A percentile compares a stretch with the other conserved stretches of the same genome.
These are phyloP conservation scores for Connochaetes taurinus DNA, from an alignment of 2,113 vertebrate genomes.

Conservation along the genomic window DNA sequence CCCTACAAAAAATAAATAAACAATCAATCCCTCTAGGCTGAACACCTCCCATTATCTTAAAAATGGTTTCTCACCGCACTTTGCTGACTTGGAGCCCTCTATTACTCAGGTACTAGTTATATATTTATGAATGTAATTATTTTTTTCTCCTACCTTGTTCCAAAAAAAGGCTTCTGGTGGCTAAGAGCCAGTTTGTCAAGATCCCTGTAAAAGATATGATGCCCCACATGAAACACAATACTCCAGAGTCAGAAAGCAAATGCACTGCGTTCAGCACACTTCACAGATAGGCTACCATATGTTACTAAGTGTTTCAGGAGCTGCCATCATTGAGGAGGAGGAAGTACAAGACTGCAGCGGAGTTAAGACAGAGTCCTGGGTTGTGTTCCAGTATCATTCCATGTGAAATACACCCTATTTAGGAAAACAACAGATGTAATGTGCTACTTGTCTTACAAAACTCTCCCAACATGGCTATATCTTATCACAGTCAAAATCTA, in stretches of 20 bases:
- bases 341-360: constrained; percentile 61
- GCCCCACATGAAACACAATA: constrained; percentile 23
- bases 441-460: constrained; percentile 23
- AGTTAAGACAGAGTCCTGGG: constrained; percentile 52
- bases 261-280: background rate
- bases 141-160: background rate
- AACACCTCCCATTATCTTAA: background rate
- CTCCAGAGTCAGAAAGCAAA: constrained; percentile 53
- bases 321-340: constrained; percentile 40
- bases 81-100: background rate
- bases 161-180: background rate
- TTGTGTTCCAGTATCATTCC: constrained; percentile 45
- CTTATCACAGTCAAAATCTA: constrained; percentile 28
- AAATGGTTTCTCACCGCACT: background rate
- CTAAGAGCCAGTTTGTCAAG: constrained; percentile 19
- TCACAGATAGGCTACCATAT: constrained; percentile 54
- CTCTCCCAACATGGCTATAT: constrained; percentile 32
- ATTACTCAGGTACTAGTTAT: background rate
- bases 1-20: background rate
- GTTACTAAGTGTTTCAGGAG: constrained; percentile 47
- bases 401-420: constrained; percentile 46
- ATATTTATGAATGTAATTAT: background rate
- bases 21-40: background rate
- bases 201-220: constrained; percentile 27
- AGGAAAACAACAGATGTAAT: constrained; percentile 60